Evolutionary conservation across 1,140 invertebrate species (phyloP).

Genomic region (Temnothorax curvispinosus): DNA sequence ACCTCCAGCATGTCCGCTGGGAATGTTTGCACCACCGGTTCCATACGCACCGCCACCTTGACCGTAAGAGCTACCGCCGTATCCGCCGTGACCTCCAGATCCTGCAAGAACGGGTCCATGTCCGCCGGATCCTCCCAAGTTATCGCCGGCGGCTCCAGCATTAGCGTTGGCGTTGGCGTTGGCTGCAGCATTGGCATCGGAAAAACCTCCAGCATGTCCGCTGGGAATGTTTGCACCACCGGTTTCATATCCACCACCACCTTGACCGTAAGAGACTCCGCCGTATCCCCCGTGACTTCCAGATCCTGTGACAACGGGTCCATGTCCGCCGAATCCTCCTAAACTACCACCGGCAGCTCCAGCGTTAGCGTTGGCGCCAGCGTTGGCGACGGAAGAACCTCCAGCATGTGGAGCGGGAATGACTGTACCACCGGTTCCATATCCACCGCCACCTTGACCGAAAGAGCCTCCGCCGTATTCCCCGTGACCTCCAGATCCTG

Average conservation of each 20-base stretch:
- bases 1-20: conserved; percentile 23
- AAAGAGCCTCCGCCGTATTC: neutral
- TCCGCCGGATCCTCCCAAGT: too few relatives aligned
- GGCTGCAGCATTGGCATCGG: too few relatives aligned
- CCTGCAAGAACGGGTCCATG: conserved; percentile 11
- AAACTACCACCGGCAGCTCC: conserved; percentile 26
- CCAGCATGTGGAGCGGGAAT: neutral
- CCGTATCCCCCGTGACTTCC: neutral
- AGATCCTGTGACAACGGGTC: too few relatives aligned
- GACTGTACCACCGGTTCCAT: too few relatives aligned
- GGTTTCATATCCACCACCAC: neutral
- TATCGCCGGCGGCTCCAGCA: neutral
- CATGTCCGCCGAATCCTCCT: neutral
- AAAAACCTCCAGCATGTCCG: too few relatives aligned
- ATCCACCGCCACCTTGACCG: too few relatives aligned
- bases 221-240: too few relatives aligned
- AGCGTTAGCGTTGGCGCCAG: conserved; percentile 57
- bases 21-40: too few relatives aligned
- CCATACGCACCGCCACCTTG: too few relatives aligned
- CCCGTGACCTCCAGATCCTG: conserved; percentile 25
- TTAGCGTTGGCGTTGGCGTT: neutral
- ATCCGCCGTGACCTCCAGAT: conserved; percentile 17
- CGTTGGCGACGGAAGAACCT: conserved; percentile 46
- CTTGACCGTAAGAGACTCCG: neutral
- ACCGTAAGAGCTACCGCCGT: neutral